Evolutionary conservation across 2,113 vertebrate species (phyloP).

Genomic region (Macroglossus sobrinus): DNA sequence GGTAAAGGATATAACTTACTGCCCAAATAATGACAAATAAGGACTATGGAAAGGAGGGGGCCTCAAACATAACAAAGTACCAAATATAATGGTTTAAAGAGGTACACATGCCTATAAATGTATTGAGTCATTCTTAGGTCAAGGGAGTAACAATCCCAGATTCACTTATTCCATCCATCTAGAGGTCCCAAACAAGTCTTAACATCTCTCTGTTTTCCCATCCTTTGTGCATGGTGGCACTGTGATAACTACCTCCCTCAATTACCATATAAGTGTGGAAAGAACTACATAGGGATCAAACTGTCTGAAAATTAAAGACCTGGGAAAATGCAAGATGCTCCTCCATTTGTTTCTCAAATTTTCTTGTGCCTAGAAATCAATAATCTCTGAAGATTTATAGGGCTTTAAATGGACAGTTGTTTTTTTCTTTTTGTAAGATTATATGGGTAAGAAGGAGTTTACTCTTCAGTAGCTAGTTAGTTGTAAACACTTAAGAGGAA

Average conservation of each 20-base stretch:
- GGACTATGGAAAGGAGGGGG: neutral
- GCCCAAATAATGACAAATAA: neutral
- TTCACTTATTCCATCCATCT: neutral
- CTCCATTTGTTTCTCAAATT: neutral
- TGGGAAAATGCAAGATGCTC: neutral
- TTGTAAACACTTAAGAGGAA: neutral
- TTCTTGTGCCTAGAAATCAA: neutral
- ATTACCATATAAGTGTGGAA: neutral
- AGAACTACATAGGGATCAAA: neutral
- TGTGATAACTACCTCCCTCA: neutral
- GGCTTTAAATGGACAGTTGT: neutral
- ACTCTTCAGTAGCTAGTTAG: neutral
- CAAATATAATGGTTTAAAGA: neutral
- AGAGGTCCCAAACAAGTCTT: neutral
- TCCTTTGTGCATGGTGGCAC: neutral
- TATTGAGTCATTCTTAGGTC: neutral
- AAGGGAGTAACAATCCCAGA: neutral
- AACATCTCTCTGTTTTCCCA: neutral
- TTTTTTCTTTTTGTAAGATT: slow-evolving; percentile 23
- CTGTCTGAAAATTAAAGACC: neutral
- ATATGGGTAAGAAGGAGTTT: neutral
- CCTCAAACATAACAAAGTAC: neutral
- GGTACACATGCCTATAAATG: neutral
- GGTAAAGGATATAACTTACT: neutral
- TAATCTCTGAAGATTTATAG: neutral